Evolutionary conservation across 2,888 invertebrate genomes (phyloP), one percentile per base, ranked within the genome.

Genomic region (Plagodis dolabraria): DNA sequence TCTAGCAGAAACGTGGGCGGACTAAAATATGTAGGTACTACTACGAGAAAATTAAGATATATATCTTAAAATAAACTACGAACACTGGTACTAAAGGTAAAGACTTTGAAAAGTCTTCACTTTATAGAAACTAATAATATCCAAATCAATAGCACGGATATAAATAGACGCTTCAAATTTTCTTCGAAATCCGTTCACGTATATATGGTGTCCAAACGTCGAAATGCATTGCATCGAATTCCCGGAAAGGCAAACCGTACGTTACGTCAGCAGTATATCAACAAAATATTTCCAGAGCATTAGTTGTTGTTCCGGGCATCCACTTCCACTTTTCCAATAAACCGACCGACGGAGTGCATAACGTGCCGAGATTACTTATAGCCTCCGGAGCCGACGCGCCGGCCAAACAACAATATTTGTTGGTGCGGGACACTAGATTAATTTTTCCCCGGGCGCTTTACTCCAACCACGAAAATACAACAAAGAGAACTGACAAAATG

Each of bases 401-500:
- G 76, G 79, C 83, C 87, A 88, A 89, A 89, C 89, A 88, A 90
- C 85, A 89, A 88, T 89, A 88, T 89, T 89, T 88, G 87, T 79
- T 80, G 82, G 83, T 75, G 77, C 80, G 82, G 83, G 84, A 83
- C 85, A 85, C 82, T 81, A 87, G 86, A 89, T 89, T 89, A 87
- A 87, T 87, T 89, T 89, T 88, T 87, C 86, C 84, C 76, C 78
- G 67, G 85, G 85, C 85, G 79, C 84, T 87, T 83, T 79, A 81
- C 80, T 82, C 72, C 72, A 64, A 66, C 68, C 64, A 71, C 61
- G 64, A 71, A 75, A 78, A 76, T 69, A 74, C 74, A 72, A 63
- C 65, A 66, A 69, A 68, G 68, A 63, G 57, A 73, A 71, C 67
- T 53, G 65, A 57, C 67, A 63, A 65, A 69, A 67, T 65, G 62